Evolutionary conservation across 2,888 invertebrate genomes (phyloP).

Genomic region (Coecobrya sp.): DNA sequence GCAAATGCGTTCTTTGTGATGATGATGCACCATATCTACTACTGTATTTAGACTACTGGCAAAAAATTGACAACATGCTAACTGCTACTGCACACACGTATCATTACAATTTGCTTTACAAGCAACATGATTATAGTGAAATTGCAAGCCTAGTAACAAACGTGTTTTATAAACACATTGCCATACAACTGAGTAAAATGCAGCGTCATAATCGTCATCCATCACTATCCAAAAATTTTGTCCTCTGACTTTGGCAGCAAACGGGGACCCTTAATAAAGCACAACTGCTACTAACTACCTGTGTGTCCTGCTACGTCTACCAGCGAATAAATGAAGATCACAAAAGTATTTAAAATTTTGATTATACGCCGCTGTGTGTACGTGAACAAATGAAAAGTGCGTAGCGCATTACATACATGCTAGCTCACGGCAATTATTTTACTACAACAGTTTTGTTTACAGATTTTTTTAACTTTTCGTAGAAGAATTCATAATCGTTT

Average conservation of each 20-base stretch:
- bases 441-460: conserved; percentile 20
- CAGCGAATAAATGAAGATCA: not conserved
- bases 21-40: not conserved
- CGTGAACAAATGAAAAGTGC: conserved; percentile 36
- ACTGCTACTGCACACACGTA: not conserved
- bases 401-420: conserved; percentile 14
- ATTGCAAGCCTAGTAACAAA: not conserved
- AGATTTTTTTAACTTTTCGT: not conserved
- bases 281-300: not conserved
- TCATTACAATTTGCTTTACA: not conserved
- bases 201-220: not conserved
- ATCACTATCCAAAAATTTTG: conserved; percentile 25
- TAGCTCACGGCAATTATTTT: conserved; percentile 17
- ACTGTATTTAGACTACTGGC: not conserved
- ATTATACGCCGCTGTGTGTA: not conserved
- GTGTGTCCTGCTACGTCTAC: not conserved
- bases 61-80: conserved; percentile 15
- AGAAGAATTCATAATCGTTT: conserved; percentile 29
- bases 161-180: too few relatives aligned
- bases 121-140: not conserved
- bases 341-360: not conserved
- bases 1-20: not conserved
- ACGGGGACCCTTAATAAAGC: not conserved
- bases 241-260: not conserved
- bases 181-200: not conserved